Percentiles rank a stretch among this genome's conserved stretches.
Conservation (phyloP, 2,797 vertebrate species). For the Pangasius sanitwongsei region DNA sequence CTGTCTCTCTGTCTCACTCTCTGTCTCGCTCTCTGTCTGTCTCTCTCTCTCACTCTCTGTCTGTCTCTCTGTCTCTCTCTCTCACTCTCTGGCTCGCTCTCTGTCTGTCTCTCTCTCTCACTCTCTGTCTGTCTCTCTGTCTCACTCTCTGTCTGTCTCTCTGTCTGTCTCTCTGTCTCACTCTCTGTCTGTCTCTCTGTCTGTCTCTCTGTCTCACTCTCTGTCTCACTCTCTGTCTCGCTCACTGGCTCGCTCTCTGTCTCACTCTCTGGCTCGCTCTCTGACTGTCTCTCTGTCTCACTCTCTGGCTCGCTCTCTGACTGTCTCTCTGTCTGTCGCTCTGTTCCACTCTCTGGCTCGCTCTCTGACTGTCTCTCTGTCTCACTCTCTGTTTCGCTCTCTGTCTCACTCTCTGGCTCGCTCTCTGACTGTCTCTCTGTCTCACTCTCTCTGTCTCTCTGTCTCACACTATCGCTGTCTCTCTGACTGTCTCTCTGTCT, state of each 20-base stretch:
- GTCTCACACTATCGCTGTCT: neutral
- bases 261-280: neutral
- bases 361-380: neutral
- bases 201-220: neutral
- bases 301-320: neutral
- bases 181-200: neutral
- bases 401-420: neutral
- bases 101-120: neutral
- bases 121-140: neutral
- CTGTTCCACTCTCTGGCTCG: too few species aligned
- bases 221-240: neutral
- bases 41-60: neutral
- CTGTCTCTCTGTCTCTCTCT: neutral
- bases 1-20: neutral
- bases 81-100: too few species aligned
- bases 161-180: neutral
- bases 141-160: neutral
- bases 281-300: neutral
- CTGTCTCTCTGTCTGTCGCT: too few species aligned
- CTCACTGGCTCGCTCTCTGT: neutral
- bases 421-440: neutral
- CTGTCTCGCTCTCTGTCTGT: neutral
- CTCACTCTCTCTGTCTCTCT: neutral
- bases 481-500: neutral
- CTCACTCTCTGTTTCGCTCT: neutral